Evolutionary conservation across 2,888 invertebrate species (phyloP).

Genomic region (Willowsia nigromaculata): DNA sequence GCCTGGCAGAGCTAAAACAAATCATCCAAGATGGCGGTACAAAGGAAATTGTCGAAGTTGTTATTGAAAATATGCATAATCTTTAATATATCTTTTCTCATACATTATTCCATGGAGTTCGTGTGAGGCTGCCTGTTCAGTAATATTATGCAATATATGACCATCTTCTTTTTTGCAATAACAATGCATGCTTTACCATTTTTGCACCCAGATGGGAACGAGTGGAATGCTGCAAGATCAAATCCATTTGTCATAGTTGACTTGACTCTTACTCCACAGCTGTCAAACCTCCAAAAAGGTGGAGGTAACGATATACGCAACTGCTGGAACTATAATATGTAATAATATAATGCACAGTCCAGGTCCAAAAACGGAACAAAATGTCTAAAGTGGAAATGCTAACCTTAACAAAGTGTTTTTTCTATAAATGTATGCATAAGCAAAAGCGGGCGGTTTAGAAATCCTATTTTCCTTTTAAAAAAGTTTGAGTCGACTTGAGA

Average conservation of each 20-base stretch:
- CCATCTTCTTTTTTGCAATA: not conserved
- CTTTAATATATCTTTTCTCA: not conserved
- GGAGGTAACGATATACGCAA: no score
- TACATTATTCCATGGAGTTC: not conserved
- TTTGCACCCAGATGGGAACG: not conserved
- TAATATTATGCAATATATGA: not conserved
- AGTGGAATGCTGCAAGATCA: not conserved
- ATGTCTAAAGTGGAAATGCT: no score
- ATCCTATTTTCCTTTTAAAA: no score
- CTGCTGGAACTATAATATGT: no score
- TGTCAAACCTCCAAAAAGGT: not conserved
- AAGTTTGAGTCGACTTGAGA: not conserved
- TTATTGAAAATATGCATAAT: not conserved
- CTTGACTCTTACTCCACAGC: not conserved
- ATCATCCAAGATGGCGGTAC: no score
- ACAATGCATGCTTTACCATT: not conserved
- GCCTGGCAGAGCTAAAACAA: no score
- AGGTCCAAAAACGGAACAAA: no score
- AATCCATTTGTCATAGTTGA: slow-evolving; percentile 29
- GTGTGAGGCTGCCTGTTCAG: not conserved
- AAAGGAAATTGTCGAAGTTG: no score
- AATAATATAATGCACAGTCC: no score
- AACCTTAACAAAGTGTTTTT: no score
- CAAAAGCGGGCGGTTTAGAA: no score
- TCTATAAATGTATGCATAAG: no score